phyloP scores from a whole-genome alignment of 2,888 invertebrate genomes.

The Octonoba sinensis region DNA sequence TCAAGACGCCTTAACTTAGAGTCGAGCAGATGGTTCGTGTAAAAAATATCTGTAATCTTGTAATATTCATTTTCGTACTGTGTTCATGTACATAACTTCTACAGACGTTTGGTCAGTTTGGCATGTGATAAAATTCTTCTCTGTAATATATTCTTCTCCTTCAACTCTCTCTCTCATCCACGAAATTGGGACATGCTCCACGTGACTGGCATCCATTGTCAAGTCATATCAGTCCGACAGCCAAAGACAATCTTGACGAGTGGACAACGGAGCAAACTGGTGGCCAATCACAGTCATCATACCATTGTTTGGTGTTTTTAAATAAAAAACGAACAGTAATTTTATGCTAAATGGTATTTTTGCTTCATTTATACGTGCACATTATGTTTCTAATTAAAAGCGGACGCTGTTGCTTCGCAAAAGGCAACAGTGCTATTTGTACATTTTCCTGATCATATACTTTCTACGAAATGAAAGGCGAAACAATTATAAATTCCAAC shows the following conservation, averaged over 20 bases:
- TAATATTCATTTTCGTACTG: constrained; percentile 61
- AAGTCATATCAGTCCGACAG: constrained; percentile 44
- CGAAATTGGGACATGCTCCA: constrained; percentile 48
- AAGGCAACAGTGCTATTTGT: background rate
- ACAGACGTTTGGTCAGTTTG: constrained; percentile 52
- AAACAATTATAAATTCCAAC: no score
- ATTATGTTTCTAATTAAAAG: no score
- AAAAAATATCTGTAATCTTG: constrained; percentile 60
- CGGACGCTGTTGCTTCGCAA: no score
- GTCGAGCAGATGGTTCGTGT: constrained; percentile 39
- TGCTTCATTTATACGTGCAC: constrained; percentile 62
- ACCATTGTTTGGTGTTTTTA: constrained; percentile 64
- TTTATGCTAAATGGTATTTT: constrained; percentile 64
- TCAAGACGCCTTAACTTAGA: background rate
- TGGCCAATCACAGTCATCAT: constrained; percentile 39
- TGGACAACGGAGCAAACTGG: constrained; percentile 17
- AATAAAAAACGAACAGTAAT: constrained; percentile 61
- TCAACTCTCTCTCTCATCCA: constrained; percentile 50
- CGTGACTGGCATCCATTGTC: constrained; percentile 39
- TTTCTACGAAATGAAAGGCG: no score
- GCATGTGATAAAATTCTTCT: constrained; percentile 65
- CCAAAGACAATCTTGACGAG: constrained; percentile 32
- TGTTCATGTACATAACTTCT: constrained; percentile 62
- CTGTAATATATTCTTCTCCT: constrained; percentile 62
- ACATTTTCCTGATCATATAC: background rate